These are phyloP conservation scores for Anguilla marmorata DNA, from an alignment of 2,797 vertebrate genomes.

Conservation along the genomic window DNA sequence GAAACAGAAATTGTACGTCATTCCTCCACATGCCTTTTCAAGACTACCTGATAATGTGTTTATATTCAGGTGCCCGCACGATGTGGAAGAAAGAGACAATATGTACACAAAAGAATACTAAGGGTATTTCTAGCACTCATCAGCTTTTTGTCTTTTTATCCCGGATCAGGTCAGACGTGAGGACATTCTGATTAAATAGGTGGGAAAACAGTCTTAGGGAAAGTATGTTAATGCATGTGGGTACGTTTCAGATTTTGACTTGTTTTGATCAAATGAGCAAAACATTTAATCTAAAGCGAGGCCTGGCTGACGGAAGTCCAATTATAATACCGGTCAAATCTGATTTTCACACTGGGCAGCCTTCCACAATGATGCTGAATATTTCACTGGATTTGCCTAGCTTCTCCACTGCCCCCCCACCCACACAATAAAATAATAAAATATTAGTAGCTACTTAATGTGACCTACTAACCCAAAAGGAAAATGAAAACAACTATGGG, in stretches of 20 bases:
- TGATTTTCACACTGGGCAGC: slow-evolving; percentile 37
- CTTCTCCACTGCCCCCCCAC: not conserved
- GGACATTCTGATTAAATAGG: not conserved
- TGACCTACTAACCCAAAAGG: slow-evolving; percentile 60
- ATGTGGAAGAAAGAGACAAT: not conserved
- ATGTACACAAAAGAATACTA: not conserved
- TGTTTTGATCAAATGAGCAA: slow-evolving; percentile 30
- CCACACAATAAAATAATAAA: not conserved
- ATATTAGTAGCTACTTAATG: not conserved
- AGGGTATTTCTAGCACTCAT: not conserved
- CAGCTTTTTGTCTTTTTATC: not conserved
- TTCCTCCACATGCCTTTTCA: not conserved
- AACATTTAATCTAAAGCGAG: slow-evolving; percentile 34
- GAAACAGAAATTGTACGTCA: not conserved
- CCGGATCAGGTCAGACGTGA: not conserved
- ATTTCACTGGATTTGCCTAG: slow-evolving; percentile 40
- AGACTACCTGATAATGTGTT: not conserved
- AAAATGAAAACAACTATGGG: slow-evolving; percentile 62
- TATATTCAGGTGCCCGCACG: not conserved
- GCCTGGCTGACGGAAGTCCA: slow-evolving; percentile 41
- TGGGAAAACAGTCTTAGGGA: slow-evolving; percentile 20
- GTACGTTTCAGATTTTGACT: slow-evolving; percentile 37
- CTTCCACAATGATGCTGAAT: slow-evolving; percentile 28
- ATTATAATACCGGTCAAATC: slow-evolving; percentile 15
- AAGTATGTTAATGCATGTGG: slow-evolving; percentile 53